Base-by-base conservation (phyloP, 2,797 vertebrate species). In the Dromococcyx pavoninus region DNA sequence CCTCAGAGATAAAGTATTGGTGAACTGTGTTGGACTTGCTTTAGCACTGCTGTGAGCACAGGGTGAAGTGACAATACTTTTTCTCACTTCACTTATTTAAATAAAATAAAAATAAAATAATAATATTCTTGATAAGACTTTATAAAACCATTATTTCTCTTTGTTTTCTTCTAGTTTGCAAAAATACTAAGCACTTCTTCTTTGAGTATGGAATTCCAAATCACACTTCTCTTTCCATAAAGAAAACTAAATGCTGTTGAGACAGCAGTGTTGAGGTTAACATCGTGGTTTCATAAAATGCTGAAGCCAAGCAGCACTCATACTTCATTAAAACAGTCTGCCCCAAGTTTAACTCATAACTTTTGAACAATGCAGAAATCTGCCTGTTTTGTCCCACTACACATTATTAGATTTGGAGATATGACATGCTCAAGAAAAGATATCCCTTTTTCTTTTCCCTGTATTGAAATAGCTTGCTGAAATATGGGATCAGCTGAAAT, bases 401-500 rank as follows among this genome's bases (percentile, higher is more conserved):
- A 60, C 48, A 6, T 60, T 57, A 76, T 86, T 92, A 48, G 24
- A 78, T 83, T n/a, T 76, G 77, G 65, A 91, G 72, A 54, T 44
- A 77, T 19, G 60, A 73, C 58, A 69, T 6, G 11, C 57, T 94
- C 12, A 48, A 5, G 83, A 89, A 88, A 65, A 88, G 10, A 48
- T 44, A 85, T 44, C 24, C 19, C 25, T 77, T 76, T 56, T 69
- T 37, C 77, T 75, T 91, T 80, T 60, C 18, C 37, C 16, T 77
- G 4, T 51, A 69, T 51, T 91, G 91, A 93, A 96, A 86, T 62
- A 25, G 11, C 62, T 91, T 80, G 79, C 57, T 93, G 90, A 94
- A 88, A 90, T 91, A 95, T 66, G 44, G 82, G 69, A 74, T 94
- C 41, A 17, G 16, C 44, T 96, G 94, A 93, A 80, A 30, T 60